Evolutionary conservation across 2,797 vertebrate genomes (phyloP).

Genomic region (Ambastaia sidthimunki): DNA sequence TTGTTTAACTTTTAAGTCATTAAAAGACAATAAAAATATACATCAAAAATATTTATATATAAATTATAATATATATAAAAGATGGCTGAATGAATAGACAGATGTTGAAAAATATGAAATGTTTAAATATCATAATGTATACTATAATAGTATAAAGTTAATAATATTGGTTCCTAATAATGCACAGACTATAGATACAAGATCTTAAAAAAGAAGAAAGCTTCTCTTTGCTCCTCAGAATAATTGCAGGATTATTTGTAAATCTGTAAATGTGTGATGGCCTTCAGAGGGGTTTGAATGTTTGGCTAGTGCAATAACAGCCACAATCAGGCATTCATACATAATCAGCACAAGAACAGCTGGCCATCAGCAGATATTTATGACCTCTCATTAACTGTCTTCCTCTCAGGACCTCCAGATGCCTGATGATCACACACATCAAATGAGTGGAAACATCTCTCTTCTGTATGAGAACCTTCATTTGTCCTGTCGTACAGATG

Average conservation of each 20-base stretch:
- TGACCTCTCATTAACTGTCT: slow-evolving; percentile 22
- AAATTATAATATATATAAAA: slow-evolving; percentile 26
- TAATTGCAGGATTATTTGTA: slow-evolving; percentile 6
- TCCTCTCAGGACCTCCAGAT: slow-evolving; percentile 23
- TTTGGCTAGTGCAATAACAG: slow-evolving; percentile 10
- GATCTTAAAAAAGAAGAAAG: neutral
- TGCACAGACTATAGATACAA: neutral
- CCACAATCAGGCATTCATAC: slow-evolving; percentile 16
- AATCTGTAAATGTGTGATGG: neutral
- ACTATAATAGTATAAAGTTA: neutral
- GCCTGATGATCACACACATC: slow-evolving; percentile 23
- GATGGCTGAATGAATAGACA: neutral
- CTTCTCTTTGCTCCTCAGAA: neutral
- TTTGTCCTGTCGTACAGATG: slow-evolving; percentile 14
- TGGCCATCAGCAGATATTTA: slow-evolving; percentile 41
- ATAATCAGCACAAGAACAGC: slow-evolving; percentile 34
- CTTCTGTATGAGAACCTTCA: neutral
- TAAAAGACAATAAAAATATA: slow-evolving; percentile 30
- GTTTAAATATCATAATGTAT: neutral
- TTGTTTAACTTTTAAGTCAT: slow-evolving; percentile 15
- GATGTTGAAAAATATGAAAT: neutral
- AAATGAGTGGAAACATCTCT: neutral
- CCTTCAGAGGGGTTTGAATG: slow-evolving; percentile 12
- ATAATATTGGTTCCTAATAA: neutral
- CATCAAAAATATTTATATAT: too few relatives aligned